Evolutionary conservation across 2,888 invertebrate genomes (phyloP).

Genomic region (Ormyrus rosae): DNA sequence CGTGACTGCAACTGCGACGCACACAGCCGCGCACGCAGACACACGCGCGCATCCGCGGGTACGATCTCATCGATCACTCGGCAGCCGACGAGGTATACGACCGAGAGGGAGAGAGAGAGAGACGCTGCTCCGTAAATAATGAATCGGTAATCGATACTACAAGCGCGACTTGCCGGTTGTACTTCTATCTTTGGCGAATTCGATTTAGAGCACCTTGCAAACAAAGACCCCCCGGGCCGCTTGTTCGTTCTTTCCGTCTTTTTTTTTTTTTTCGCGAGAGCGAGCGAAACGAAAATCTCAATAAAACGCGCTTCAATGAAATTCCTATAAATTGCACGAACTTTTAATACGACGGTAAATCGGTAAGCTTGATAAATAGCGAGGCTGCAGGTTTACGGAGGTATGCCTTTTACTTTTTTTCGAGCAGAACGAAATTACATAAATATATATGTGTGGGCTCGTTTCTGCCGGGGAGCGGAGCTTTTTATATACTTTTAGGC

Average conservation of each 20-base stretch:
- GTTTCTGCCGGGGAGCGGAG: no score
- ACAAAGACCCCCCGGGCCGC: conserved; percentile 19
- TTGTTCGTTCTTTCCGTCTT: background rate
- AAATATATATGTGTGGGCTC: background rate
- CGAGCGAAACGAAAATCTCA: conserved; percentile 21
- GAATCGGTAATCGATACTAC: conserved; percentile 46
- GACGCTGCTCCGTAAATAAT: conserved; percentile 37
- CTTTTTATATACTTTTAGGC: no score
- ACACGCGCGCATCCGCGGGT: background rate
- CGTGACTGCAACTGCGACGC: no score
- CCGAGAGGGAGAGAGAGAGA: conserved; percentile 2
- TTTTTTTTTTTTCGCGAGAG: background rate
- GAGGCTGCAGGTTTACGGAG: background rate
- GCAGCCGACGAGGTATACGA: background rate
- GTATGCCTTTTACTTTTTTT: background rate
- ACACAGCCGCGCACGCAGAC: background rate
- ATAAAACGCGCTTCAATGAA: conserved; percentile 38
- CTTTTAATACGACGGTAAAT: conserved; percentile 30
- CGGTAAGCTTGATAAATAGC: conserved; percentile 34
- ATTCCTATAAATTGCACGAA: conserved; percentile 27
- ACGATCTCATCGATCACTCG: conserved; percentile 41
- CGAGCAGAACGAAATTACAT: background rate
- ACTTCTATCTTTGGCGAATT: conserved; percentile 31
- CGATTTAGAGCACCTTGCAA: conserved; percentile 27
- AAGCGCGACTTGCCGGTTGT: background rate